Percentiles rank a stretch among this genome's conserved stretches.
phyloP scores from a whole-genome alignment of 2,797 vertebrate genomes.

The Muscicapa striata region DNA sequence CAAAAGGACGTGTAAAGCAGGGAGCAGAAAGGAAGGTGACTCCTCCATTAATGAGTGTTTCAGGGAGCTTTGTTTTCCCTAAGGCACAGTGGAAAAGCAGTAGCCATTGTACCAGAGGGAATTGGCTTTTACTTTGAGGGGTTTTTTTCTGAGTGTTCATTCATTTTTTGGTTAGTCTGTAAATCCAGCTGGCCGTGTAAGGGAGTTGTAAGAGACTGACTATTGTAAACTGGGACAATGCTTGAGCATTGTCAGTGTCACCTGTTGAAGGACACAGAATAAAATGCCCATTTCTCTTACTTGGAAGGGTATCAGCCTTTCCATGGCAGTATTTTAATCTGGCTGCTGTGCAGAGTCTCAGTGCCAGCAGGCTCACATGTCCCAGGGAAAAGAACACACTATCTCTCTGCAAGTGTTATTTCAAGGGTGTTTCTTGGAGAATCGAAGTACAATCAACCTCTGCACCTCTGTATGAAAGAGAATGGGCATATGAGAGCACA shows the following conservation, averaged over 20 bases:
- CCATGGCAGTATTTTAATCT: not conserved
- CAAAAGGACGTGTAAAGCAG: not conserved
- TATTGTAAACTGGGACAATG: not conserved
- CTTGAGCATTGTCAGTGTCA: not conserved
- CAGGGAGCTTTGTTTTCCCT: not conserved
- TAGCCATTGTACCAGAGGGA: not conserved
- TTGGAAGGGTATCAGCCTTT: slow-evolving; percentile 12
- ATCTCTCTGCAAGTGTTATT: slow-evolving; percentile 38
- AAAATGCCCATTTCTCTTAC: not conserved
- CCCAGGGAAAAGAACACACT: not conserved
- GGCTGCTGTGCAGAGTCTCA: not conserved
- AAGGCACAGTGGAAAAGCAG: not conserved
- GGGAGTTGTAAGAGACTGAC: not conserved
- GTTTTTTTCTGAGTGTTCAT: not conserved
- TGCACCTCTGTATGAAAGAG: not conserved
- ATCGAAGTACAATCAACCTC: not conserved
- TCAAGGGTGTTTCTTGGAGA: slow-evolving; percentile 37
- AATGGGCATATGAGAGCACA: not conserved
- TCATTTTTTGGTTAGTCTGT: not conserved
- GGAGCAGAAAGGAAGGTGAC: not conserved
- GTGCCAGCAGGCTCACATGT: slow-evolving; percentile 47
- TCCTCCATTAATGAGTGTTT: not conserved
- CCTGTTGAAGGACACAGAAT: not conserved
- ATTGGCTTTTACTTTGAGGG: not conserved
- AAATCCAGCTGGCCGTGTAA: not conserved